These are phyloP conservation scores for Mesocricetus auratus DNA, from an alignment of 2,113 vertebrate species.

Conservation along the genomic window DNA sequence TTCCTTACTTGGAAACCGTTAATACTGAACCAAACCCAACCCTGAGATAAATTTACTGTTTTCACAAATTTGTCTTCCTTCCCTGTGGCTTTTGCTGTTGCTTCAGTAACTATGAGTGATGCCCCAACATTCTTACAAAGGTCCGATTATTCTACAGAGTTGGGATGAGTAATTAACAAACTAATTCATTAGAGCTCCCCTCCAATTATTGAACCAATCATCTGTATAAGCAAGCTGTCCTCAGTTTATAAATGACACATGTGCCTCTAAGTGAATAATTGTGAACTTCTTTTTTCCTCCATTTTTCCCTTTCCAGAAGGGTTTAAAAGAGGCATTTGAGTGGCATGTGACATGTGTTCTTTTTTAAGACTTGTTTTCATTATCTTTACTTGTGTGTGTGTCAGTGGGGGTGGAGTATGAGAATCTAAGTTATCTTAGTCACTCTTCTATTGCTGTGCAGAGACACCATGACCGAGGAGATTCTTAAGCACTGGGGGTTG, in stretches of 20 bases:
- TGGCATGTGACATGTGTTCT: neutral
- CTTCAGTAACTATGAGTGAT: constrained; percentile 45
- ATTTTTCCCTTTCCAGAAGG: neutral
- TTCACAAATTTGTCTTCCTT: neutral
- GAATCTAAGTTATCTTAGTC: neutral
- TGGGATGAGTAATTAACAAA: constrained; percentile 37
- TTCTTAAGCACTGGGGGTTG: neutral
- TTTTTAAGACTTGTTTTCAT: neutral
- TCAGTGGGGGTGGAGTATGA: neutral
- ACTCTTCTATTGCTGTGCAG: neutral
- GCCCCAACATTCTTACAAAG: neutral
- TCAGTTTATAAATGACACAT: constrained; percentile 13
- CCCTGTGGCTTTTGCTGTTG: neutral
- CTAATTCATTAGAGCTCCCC: constrained; percentile 62
- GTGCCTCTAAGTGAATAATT: constrained; percentile 2
- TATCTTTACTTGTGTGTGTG: neutral
- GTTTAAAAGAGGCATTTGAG: neutral
- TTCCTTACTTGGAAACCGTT: neutral
- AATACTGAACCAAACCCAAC: neutral
- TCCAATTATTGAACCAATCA: constrained; percentile 52
- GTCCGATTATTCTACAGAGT: constrained; percentile 28
- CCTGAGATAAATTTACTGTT: neutral
- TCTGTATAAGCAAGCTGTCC: constrained; percentile 49
- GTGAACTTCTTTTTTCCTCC: neutral
- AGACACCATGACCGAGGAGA: neutral